These are phyloP conservation scores for Acrobasis suavella DNA, from an alignment of 2,888 invertebrate genomes.

Conservation along the genomic window DNA sequence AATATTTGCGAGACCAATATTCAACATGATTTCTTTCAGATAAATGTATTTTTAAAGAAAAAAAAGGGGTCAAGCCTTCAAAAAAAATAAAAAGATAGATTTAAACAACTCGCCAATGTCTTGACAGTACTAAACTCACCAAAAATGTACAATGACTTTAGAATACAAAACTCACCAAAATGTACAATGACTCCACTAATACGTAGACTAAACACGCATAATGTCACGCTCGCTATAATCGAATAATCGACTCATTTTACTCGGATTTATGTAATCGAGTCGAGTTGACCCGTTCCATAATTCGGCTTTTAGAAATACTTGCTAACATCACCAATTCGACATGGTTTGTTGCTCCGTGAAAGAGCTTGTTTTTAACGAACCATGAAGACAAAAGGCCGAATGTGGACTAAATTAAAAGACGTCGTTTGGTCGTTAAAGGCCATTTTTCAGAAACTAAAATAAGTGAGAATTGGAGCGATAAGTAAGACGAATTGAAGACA, in stretches of 20 bases:
- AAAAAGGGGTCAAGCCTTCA: too few relatives aligned
- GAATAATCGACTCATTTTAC: constrained; percentile 12
- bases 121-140: background rate
- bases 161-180: background rate
- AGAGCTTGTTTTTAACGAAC: constrained; percentile 15
- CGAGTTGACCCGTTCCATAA: constrained; percentile 11
- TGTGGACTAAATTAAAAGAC: background rate
- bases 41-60: too few relatives aligned
- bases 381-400: constrained; percentile 8
- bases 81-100: too few relatives aligned
- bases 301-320: constrained; percentile 10
- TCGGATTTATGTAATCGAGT: constrained; percentile 10
- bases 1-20: too few relatives aligned
- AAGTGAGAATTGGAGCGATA: background rate
- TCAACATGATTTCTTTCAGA: too few relatives aligned
- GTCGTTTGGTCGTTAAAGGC: constrained; percentile 1
- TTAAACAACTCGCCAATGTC: too few relatives aligned
- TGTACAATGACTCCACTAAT: background rate
- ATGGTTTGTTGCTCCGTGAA: constrained; percentile 17
- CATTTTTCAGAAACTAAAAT: background rate
- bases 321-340: constrained; percentile 14
- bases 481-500: background rate
- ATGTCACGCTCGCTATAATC: constrained; percentile 1
- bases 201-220: background rate
- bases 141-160: background rate